Percentiles rank a stretch among this genome's conserved stretches.
These are phyloP conservation scores for Selenia dentaria DNA, from an alignment of 2,888 invertebrate species.

Conservation along the genomic window DNA sequence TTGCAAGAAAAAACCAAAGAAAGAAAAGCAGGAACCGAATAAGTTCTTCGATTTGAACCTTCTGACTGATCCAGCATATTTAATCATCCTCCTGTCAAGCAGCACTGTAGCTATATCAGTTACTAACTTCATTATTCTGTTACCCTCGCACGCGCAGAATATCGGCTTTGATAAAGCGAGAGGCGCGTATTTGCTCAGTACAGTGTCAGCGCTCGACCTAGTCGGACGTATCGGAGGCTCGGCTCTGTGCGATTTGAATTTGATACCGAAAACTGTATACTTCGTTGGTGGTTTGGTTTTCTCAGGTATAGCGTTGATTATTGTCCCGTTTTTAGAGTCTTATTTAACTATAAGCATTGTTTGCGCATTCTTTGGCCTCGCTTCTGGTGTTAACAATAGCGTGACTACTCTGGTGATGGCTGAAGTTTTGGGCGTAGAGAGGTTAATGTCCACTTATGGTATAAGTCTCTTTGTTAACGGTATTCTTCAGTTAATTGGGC, in stretches of 20 bases:
- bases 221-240: conserved; percentile 94
- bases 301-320: conserved; percentile 89
- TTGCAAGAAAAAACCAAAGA: conserved; percentile 62
- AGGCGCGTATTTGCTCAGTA: conserved; percentile 90
- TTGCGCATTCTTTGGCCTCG: conserved; percentile 91
- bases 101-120: conserved; percentile 95
- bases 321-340: conserved; percentile 87
- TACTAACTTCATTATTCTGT: conserved; percentile 93
- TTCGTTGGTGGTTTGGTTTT: conserved; percentile 92
- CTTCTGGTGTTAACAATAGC: conserved; percentile 93
- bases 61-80: conserved; percentile 90
- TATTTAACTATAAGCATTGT: conserved; percentile 87
- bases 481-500: conserved; percentile 91
- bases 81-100: conserved; percentile 92
- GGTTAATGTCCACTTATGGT: conserved; percentile 93
- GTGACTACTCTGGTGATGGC: conserved; percentile 95
- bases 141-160: conserved; percentile 90
- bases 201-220: conserved; percentile 92
- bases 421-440: conserved; percentile 93
- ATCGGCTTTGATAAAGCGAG: conserved; percentile 89
- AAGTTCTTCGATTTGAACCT: conserved; percentile 91
- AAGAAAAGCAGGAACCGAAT: conserved; percentile 61
- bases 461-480: conserved; percentile 95
- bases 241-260: conserved; percentile 90
- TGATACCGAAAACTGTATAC: conserved; percentile 92